These are phyloP conservation scores for Hipposideros armiger DNA, from an alignment of 2,113 vertebrate species.

Conservation along the genomic window DNA sequence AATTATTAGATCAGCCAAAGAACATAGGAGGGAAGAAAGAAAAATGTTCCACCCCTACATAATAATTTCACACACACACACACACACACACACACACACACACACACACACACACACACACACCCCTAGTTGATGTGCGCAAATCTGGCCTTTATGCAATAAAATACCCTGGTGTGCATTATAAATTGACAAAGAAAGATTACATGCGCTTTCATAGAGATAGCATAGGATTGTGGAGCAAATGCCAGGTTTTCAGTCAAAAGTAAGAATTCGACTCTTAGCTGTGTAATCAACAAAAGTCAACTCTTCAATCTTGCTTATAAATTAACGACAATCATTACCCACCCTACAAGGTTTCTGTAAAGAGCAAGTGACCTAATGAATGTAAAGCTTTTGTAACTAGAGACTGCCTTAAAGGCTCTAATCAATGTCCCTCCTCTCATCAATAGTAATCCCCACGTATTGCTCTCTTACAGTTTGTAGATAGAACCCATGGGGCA, in stretches of 20 bases:
- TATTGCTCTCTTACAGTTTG: neutral
- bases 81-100: no score
- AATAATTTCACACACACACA: neutral
- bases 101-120: no score
- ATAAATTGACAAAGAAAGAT: neutral
- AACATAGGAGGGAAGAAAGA: neutral
- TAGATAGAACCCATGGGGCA: neutral
- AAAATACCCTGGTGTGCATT: neutral
- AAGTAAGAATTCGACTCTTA: neutral
- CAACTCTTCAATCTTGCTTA: neutral
- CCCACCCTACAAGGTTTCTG: neutral
- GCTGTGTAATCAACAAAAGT: neutral
- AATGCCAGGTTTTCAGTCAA: neutral
- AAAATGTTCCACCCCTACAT: neutral
- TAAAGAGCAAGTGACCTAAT: neutral
- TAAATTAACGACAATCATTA: neutral
- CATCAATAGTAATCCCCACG: rapidly evolving
- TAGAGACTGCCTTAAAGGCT: neutral
- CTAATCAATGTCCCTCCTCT: neutral
- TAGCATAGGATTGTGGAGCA: neutral
- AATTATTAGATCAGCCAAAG: neutral
- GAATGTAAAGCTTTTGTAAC: neutral
- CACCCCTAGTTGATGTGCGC: neutral
- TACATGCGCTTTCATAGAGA: neutral
- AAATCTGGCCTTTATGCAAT: neutral